Base-by-base conservation (phyloP, 2,888 invertebrate species). In the Tenthredo notha region DNA sequence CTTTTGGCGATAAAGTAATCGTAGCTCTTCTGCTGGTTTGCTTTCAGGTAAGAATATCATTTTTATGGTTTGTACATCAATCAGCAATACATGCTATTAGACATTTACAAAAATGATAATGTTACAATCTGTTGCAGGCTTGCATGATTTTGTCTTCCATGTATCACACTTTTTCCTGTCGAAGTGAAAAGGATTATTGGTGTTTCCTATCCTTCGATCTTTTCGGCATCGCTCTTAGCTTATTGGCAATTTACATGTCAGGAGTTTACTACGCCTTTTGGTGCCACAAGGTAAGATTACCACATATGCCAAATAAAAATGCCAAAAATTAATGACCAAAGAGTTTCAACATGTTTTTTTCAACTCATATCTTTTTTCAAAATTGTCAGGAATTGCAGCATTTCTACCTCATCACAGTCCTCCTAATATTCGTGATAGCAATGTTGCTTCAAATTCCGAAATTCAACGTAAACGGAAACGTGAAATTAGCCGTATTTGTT, bases 181-280 rank as follows among this genome's bases (percentile, higher is more conserved):
- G 97, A 87, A 98, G 98, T 10, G 98, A 98, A 92, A 95, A 96
- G 89, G 97, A 97, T 89, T 98, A 97, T 94, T 95, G 97, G 92
- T 95, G 96, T 88, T 99, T 98, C 94, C 94, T 99, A 67, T 97
- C 97, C 89, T 97, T 97, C 91, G 99, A 99, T 92, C 95, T 99
- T 85, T 97, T 98, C 90, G 99, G 99, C 25, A 98, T 99, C 87
- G 98, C 98, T 18, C 94, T 98, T 82, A 98, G 98, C 54, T 94
- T 99, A 88, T 95, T 99, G 82, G 98, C 98, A 84, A 98, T 99
- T 92, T 99, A 99, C 94, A 96, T 98, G 87, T 98, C 98, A 40
- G 99, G 98, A 84, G 97, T 99, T 88, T 98, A 99, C 94, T 98
- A 98, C 93, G 98, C 98, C 15, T 99, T 98, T 94, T 98, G 98